Evolutionary conservation across 2,888 invertebrate genomes (phyloP).

Genomic region (Sarcophaga caerulescens): DNA sequence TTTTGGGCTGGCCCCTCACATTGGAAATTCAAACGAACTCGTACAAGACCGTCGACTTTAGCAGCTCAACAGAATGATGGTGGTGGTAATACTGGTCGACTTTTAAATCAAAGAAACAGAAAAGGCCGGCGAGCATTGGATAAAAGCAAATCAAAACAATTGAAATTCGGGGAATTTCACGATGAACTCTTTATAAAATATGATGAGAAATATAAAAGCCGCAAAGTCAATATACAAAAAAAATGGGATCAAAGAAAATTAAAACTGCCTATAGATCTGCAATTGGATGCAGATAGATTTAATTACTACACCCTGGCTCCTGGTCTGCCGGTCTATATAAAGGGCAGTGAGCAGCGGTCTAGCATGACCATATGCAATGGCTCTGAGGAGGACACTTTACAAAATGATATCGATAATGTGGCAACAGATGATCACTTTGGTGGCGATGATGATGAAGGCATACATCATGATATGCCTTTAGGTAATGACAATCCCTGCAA

Average conservation of each 20-base stretch:
- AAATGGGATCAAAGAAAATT: slow-evolving; percentile 80
- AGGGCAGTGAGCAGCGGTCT: not conserved
- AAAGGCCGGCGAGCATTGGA: slow-evolving; percentile 63
- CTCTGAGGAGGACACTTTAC: slow-evolving; percentile 65
- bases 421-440: slow-evolving; percentile 68
- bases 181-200: slow-evolving; percentile 76
- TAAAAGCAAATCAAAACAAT: slow-evolving; percentile 73
- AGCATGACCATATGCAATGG: slow-evolving; percentile 79
- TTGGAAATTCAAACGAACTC: slow-evolving; percentile 87
- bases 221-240: slow-evolving; percentile 78
- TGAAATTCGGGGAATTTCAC: slow-evolving; percentile 75
- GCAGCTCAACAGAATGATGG: slow-evolving; percentile 53
- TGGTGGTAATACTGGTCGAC: slow-evolving; percentile 1
- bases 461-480: slow-evolving; percentile 39
- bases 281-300: slow-evolving; percentile 75
- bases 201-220: slow-evolving; percentile 74
- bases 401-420: slow-evolving; percentile 51
- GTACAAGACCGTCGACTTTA: slow-evolving; percentile 72
- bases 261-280: slow-evolving; percentile 78
- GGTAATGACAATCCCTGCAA: slow-evolving; percentile 46
- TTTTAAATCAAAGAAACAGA: slow-evolving; percentile 62
- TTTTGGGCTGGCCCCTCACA: slow-evolving; percentile 92
- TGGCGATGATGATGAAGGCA: slow-evolving; percentile 71
- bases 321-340: slow-evolving; percentile 72
- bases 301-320: slow-evolving; percentile 75